Evolutionary conservation across 2,113 vertebrate genomes (phyloP).

Genomic region (Colinus virginianus): DNA sequence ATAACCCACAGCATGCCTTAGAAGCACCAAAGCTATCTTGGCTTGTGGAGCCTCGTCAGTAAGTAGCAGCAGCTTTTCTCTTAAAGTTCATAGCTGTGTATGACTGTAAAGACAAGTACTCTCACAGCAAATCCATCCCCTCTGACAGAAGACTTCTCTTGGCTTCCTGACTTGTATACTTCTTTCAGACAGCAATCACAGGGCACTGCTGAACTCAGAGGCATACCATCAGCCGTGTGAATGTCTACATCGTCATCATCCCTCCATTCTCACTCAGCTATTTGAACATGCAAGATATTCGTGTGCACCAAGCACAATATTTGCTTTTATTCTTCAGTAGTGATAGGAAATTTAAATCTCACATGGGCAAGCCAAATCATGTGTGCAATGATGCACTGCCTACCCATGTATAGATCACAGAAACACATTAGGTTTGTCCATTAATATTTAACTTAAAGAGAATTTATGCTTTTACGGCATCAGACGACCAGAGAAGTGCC

Average conservation of each 20-base stretch:
- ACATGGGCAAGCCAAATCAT: background rate
- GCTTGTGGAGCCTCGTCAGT: background rate
- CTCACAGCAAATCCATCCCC: background rate
- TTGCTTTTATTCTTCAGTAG: slow-evolving; percentile 1
- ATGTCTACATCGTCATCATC: background rate
- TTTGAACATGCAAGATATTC: background rate
- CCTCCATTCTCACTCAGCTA: background rate
- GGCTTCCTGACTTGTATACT: background rate
- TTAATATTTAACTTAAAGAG: background rate
- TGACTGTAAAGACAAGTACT: background rate
- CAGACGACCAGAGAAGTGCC: background rate
- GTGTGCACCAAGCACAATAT: background rate
- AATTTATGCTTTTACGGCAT: background rate
- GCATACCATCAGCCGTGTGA: background rate
- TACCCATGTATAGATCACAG: background rate
- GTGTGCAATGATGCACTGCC: background rate
- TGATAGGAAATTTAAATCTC: background rate
- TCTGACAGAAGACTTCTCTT: background rate
- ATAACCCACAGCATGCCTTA: background rate
- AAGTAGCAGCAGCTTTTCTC: no score
- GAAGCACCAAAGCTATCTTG: background rate
- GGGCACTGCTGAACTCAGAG: background rate
- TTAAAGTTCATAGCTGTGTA: background rate
- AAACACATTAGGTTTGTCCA: background rate
- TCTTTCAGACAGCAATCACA: background rate